Evolutionary conservation across 2,113 vertebrate genomes (phyloP).

Genomic region (Notarius lentiginosus): DNA sequence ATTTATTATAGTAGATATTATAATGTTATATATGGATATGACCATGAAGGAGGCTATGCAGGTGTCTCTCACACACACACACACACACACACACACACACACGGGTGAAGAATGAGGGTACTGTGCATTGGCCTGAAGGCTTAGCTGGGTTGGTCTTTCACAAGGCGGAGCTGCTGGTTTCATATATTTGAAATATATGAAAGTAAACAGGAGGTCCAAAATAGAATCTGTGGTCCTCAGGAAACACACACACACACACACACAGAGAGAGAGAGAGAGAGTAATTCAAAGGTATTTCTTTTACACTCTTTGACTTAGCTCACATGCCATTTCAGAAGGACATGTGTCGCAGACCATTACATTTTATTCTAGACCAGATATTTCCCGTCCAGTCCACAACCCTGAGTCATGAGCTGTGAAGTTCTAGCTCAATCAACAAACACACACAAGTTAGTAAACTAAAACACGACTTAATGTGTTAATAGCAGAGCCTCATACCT

Average conservation of each 20-base stretch:
- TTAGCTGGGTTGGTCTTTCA: slow-evolving; percentile 66
- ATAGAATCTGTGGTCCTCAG: slow-evolving; percentile 64
- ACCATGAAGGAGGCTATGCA: slow-evolving; percentile 9
- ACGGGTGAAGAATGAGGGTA: slow-evolving; percentile 67
- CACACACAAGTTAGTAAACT: background rate
- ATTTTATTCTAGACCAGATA: background rate
- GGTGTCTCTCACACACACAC: slow-evolving; percentile 48
- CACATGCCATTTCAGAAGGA: background rate
- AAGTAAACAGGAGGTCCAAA: slow-evolving; percentile 75
- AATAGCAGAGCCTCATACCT: no score
- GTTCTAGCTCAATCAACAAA: background rate
- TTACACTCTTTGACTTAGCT: background rate
- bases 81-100: slow-evolving; percentile 48
- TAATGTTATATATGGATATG: background rate
- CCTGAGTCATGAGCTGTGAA: background rate
- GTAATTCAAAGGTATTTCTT: background rate
- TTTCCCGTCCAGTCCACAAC: background rate
- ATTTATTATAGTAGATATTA: background rate
- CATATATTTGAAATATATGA: slow-evolving; percentile 64
- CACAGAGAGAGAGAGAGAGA: background rate
- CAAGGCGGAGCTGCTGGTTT: slow-evolving; percentile 63
- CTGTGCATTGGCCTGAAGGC: slow-evolving; percentile 68
- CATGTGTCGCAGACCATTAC: background rate
- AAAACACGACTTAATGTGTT: background rate
- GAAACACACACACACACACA: slow-evolving; percentile 27